A percentile compares a stretch with the other conserved stretches of the same genome.
These are phyloP conservation scores for Perca schrenkii DNA, from an alignment of 2,113 vertebrate species.

Conservation along the genomic window DNA sequence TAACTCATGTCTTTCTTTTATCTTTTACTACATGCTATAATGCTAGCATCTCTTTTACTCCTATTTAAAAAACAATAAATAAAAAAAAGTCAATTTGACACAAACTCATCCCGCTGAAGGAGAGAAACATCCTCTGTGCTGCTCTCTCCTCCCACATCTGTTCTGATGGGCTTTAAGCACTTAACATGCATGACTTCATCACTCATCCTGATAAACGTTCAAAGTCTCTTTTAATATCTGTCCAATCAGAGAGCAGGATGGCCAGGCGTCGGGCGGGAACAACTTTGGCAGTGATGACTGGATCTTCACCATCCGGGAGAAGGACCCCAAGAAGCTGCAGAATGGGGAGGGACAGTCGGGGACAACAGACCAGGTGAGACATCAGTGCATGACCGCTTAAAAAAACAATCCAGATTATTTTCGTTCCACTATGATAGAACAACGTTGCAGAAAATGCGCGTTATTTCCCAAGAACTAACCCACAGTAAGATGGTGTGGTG, in stretches of 20 bases:
- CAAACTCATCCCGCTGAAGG: neutral
- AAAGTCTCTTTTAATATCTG: conserved; percentile 17
- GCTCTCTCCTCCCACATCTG: conserved; percentile 5
- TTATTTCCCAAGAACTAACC: neutral
- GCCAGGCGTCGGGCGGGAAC: conserved; percentile 93
- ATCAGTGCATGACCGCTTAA: neutral
- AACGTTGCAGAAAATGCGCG: neutral
- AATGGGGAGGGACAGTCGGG: conserved; percentile 90
- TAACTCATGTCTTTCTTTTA: too few species aligned
- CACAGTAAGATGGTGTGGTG: too few species aligned
- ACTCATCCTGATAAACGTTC: neutral
- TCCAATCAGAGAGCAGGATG: conserved; percentile 90
- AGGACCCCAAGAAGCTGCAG: conserved; percentile 93
- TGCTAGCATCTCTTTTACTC: neutral
- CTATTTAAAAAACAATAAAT: too few species aligned
- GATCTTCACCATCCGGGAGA: conserved; percentile 97
- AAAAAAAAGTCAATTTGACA: neutral
- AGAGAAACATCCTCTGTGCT: neutral
- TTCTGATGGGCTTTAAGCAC: conserved; percentile 18
- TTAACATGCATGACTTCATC: conserved; percentile 19
- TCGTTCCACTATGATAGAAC: neutral
- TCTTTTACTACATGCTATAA: neutral
- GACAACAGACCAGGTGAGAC: conserved; percentile 86
- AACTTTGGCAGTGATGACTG: conserved; percentile 91
- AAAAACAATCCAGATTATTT: neutral